Conservation (phyloP, 2,888 invertebrate species). For the Acanthosepion pharaonis region DNA sequence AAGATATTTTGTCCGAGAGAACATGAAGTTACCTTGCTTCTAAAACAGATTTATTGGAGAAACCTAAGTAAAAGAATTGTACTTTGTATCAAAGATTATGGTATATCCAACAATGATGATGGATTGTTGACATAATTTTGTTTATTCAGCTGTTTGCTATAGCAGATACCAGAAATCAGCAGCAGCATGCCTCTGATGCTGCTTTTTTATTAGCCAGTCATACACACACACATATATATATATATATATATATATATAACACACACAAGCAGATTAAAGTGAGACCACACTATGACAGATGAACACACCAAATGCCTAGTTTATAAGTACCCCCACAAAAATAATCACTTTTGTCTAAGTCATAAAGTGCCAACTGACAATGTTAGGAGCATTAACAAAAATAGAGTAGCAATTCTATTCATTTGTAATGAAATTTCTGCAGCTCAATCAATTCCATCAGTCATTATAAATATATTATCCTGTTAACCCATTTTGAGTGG, state of each 20-base stretch:
- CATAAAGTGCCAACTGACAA: background rate
- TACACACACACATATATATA: no score
- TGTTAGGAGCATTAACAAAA: background rate
- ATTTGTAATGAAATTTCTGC: background rate
- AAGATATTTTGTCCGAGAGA: background rate
- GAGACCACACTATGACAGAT: background rate
- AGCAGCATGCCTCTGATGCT: background rate
- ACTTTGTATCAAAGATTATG: background rate
- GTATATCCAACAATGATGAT: background rate
- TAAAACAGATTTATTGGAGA: background rate
- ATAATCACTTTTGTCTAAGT: background rate
- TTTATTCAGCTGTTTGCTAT: background rate
- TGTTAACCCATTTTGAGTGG: background rate
- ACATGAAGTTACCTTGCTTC: background rate
- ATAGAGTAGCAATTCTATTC: background rate
- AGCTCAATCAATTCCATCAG: no score
- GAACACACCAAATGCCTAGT: background rate
- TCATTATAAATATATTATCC: background rate
- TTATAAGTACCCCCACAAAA: background rate
- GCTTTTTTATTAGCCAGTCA: background rate
- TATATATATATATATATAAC: no score
- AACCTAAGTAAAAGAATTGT: background rate
- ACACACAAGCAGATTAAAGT: background rate
- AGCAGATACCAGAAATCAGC: background rate
- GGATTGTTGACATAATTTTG: background rate